These are phyloP conservation scores for Hirtodrosophila cameraria DNA, from an alignment of 2,888 invertebrate species.

Conservation along the genomic window DNA sequence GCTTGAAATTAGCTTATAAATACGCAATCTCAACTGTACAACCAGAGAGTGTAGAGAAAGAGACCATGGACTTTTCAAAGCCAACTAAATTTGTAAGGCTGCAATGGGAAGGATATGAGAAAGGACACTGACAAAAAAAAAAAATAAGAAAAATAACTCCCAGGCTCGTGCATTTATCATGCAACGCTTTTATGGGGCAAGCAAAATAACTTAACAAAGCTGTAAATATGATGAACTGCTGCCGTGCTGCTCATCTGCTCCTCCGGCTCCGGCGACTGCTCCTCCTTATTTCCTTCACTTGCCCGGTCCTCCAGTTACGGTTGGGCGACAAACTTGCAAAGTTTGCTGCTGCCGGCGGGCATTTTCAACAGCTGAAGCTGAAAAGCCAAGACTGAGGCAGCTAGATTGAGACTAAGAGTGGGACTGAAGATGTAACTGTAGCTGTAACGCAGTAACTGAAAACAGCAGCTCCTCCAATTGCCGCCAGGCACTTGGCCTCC, in stretches of 20 bases:
- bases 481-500: conserved; percentile 39
- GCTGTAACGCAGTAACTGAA: conserved; percentile 23
- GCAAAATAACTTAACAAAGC: conserved; percentile 75
- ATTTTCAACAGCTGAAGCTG: conserved; percentile 50
- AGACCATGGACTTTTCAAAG: no score
- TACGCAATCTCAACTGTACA: conserved; percentile 62
- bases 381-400: conserved; percentile 39
- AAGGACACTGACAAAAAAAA: no score
- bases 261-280: conserved; percentile 1
- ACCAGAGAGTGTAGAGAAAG: no score
- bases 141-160: conserved; percentile 13
- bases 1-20: conserved; percentile 73
- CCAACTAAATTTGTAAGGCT: conserved; percentile 32
- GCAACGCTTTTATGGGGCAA: conserved; percentile 56
- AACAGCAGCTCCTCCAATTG: conserved; percentile 33
- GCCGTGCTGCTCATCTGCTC: conserved; percentile 37
- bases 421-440: conserved; percentile 4
- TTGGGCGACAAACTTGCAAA: conserved; percentile 68
- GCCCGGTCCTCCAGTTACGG: conserved; percentile 53
- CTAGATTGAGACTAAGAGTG: conserved; percentile 19
- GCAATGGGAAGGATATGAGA: neutral
- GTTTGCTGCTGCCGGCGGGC: conserved; percentile 62
- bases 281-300: conserved; percentile 5
- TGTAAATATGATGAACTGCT: conserved; percentile 75
- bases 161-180: conserved; percentile 71